Percentiles rank a stretch among this genome's conserved stretches.
Conservation (phyloP, 2,113 vertebrate species). For the Equus przewalskii region DNA sequence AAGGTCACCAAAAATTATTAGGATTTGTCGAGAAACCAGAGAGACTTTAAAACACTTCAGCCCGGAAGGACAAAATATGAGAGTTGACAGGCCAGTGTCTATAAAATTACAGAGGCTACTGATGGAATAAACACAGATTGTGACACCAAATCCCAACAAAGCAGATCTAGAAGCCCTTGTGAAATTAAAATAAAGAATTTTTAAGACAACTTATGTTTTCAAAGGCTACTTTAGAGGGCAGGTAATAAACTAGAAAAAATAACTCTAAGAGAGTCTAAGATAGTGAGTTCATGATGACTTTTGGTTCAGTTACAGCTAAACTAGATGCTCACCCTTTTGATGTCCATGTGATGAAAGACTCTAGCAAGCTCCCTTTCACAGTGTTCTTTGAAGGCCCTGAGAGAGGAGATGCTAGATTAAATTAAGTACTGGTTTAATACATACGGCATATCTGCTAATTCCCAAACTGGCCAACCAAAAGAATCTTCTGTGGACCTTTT, state of each 20-base stretch:
- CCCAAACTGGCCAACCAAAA: not conserved
- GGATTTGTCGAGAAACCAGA: slow-evolving; percentile 21
- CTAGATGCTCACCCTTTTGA: not conserved
- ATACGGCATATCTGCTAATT: not conserved
- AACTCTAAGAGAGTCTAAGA: not conserved
- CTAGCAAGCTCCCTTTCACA: not conserved
- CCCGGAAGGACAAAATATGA: not conserved
- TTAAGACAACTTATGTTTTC: not conserved
- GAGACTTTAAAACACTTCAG: not conserved
- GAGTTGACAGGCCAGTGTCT: not conserved
- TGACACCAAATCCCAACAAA: not conserved
- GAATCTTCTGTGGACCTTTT: not conserved
- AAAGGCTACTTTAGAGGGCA: not conserved
- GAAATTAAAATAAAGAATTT: not conserved
- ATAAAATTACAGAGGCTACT: not conserved
- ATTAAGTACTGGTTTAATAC: not conserved
- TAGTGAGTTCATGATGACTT: not conserved
- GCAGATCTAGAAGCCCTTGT: not conserved
- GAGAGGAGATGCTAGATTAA: not conserved
- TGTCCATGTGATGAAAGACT: not conserved
- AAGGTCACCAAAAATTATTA: not conserved
- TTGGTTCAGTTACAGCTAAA: not conserved
- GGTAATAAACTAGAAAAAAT: not conserved
- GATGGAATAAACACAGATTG: not conserved
- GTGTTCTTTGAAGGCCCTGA: not conserved